phyloP scores from a whole-genome alignment of 1,140 invertebrate genomes.

The Drosophila tropicalis region DNA sequence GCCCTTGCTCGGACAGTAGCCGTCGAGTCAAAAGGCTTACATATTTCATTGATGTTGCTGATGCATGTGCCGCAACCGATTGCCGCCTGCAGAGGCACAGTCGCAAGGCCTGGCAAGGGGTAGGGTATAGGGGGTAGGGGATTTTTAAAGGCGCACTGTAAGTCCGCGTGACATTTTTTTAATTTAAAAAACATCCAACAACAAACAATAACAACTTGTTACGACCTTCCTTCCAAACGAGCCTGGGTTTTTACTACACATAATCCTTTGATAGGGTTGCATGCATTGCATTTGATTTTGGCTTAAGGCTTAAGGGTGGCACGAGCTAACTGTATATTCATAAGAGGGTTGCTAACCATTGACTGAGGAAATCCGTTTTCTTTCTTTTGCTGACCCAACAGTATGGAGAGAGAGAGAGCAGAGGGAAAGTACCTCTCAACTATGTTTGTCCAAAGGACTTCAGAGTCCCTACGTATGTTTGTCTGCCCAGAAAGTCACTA shows the following conservation, averaged over 20 bases:
- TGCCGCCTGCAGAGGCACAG: conserved; percentile 10
- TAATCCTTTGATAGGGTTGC: conserved; percentile 51
- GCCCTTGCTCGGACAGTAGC: conserved; percentile 47
- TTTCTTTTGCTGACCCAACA: neutral
- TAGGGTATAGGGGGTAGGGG: neutral
- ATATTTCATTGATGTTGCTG: conserved; percentile 74
- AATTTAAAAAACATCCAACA: conserved; percentile 60
- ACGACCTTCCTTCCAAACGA: conserved; percentile 4
- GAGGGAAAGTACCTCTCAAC: conserved; percentile 22
- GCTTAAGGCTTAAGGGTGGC: conserved; percentile 60
- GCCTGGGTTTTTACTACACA: conserved; percentile 19
- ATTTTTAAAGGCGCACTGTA: conserved; percentile 7
- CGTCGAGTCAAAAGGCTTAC: conserved; percentile 66
- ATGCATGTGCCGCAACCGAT: conserved; percentile 42
- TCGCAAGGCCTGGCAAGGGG: neutral
- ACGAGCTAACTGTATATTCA: conserved; percentile 29
- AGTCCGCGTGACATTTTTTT: conserved; percentile 69
- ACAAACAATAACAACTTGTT: conserved; percentile 65
- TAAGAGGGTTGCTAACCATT: conserved; percentile 21
- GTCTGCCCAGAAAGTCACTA: conserved; percentile 26
- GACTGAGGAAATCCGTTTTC: neutral
- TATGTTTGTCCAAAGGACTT: conserved; percentile 30
- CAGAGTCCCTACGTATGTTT: neutral
- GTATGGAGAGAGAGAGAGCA: conserved; percentile 1
- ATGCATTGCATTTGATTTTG: conserved; percentile 57